Evolutionary conservation across 2,797 vertebrate species (phyloP).

Genomic region (Cirrhinus mrigala): DNA sequence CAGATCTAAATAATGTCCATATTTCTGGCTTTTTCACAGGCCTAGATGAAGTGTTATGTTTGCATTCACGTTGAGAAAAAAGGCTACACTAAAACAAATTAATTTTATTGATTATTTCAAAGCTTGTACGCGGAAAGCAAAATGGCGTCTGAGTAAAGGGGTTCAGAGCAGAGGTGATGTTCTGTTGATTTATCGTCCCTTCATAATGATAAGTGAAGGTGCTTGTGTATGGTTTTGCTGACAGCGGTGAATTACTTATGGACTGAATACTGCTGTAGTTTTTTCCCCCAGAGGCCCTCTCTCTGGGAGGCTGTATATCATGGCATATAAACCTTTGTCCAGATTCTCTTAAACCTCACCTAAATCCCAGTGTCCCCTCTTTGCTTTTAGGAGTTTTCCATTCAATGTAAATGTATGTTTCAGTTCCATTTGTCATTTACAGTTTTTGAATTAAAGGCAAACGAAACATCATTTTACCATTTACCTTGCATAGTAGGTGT

Average conservation of each 20-base stretch:
- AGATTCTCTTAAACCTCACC: conserved; percentile 18
- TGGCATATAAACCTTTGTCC: conserved; percentile 17
- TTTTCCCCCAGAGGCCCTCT: conserved; percentile 4
- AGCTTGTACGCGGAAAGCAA: conserved; percentile 63
- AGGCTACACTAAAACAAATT: conserved; percentile 36
- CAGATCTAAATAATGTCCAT: not conserved
- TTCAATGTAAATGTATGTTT: not conserved
- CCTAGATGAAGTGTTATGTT: conserved; percentile 41
- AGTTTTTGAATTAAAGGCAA: not conserved
- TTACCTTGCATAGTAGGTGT: not conserved
- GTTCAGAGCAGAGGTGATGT: conserved; percentile 43
- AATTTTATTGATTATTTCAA: conserved; percentile 73
- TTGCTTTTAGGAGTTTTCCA: not conserved
- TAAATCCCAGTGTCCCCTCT: not conserved
- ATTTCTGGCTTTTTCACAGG: conserved; percentile 34
- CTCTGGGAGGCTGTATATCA: conserved; percentile 32
- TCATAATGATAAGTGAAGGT: conserved; percentile 55
- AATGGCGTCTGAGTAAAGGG: conserved; percentile 49
- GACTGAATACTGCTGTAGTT: conserved; percentile 28
- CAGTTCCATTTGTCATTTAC: not conserved
- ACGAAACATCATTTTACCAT: not conserved
- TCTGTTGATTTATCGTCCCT: conserved; percentile 56
- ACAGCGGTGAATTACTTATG: conserved; percentile 50
- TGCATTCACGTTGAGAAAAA: conserved; percentile 23
- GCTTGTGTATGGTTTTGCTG: conserved; percentile 54